Percentiles rank a stretch among this genome's conserved stretches.
phyloP scores from a whole-genome alignment of 35 echinoderm and acorn worm genomes.

The Apostichopus parvimensis region DNA sequence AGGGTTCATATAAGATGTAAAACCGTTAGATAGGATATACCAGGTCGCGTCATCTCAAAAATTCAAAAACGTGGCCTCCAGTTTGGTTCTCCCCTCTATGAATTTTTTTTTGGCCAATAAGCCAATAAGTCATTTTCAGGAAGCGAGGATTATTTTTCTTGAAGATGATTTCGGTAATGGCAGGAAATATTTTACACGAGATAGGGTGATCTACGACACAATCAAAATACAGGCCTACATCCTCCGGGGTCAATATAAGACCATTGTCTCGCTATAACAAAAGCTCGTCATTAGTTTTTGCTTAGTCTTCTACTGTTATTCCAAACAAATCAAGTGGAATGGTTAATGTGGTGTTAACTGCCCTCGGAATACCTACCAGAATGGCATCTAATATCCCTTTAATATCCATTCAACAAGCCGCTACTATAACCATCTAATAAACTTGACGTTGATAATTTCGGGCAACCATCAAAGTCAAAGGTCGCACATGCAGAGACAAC shows the following conservation, averaged over 20 bases:
- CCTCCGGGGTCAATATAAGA: slow-evolving; percentile 39
- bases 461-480: neutral
- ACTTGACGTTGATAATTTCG: too few relatives aligned
- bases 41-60: neutral
- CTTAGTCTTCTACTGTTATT: slow-evolving; percentile 39
- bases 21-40: neutral
- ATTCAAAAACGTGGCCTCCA: neutral
- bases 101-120: slow-evolving; percentile 10
- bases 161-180: slow-evolving; percentile 32
- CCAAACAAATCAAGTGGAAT: slow-evolving; percentile 46
- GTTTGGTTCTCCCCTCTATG: neutral
- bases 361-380: neutral
- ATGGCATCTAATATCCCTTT: neutral
- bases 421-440: too few relatives aligned
- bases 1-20: too few relatives aligned
- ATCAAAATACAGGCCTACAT: slow-evolving; percentile 35
- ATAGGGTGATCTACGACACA: slow-evolving; percentile 36
- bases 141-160: slow-evolving; percentile 36
- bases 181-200: slow-evolving; percentile 49
- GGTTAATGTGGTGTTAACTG: slow-evolving; percentile 39
- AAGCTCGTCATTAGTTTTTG: neutral
- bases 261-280: slow-evolving; percentile 47
- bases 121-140: slow-evolving; percentile 33
- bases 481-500: neutral
- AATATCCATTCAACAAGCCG: neutral